Evolutionary conservation across 1,140 invertebrate species (phyloP).

Genomic region (Sycophila sp.): DNA sequence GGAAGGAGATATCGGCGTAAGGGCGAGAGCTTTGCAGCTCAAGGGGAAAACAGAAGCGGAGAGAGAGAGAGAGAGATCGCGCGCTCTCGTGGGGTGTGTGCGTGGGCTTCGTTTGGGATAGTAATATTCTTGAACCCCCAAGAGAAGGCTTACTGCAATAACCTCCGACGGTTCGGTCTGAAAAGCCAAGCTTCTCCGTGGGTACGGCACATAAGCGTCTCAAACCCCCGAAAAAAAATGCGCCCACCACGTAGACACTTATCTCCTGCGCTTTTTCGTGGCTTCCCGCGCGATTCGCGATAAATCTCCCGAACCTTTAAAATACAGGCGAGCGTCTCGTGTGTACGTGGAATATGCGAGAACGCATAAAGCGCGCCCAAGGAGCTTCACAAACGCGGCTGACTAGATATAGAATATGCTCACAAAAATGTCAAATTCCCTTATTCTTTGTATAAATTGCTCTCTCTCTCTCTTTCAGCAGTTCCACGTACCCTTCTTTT

Average conservation of each 20-base stretch:
- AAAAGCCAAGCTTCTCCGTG: slow-evolving; percentile 48
- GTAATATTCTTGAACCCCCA: slow-evolving; percentile 66
- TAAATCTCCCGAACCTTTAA: slow-evolving; percentile 63
- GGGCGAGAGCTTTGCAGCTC: neutral
- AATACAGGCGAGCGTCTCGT: slow-evolving; percentile 36
- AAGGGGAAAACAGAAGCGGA: neutral
- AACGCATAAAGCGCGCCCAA: neutral
- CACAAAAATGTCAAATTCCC: too few relatives aligned
- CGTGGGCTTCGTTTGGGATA: slow-evolving; percentile 49
- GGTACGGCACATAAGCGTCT: too few relatives aligned
- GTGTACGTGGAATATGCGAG: slow-evolving; percentile 29
- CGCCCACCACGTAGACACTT: neutral
- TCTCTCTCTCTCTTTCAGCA: too few relatives aligned
- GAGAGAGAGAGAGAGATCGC: slow-evolving; percentile 35
- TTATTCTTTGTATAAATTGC: too few relatives aligned
- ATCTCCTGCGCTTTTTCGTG: neutral
- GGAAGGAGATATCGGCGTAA: neutral
- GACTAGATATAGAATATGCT: too few relatives aligned
- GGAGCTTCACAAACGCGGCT: neutral
- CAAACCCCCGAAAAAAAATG: slow-evolving; percentile 9
- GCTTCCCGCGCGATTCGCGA: slow-evolving; percentile 45
- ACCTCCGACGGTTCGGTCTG: slow-evolving; percentile 61
- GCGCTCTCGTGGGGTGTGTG: slow-evolving; percentile 36
- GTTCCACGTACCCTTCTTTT: too few relatives aligned
- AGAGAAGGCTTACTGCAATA: slow-evolving; percentile 67